phyloP scores from a whole-genome alignment of 1,140 invertebrate genomes.

The Drosophila simulans region DNA sequence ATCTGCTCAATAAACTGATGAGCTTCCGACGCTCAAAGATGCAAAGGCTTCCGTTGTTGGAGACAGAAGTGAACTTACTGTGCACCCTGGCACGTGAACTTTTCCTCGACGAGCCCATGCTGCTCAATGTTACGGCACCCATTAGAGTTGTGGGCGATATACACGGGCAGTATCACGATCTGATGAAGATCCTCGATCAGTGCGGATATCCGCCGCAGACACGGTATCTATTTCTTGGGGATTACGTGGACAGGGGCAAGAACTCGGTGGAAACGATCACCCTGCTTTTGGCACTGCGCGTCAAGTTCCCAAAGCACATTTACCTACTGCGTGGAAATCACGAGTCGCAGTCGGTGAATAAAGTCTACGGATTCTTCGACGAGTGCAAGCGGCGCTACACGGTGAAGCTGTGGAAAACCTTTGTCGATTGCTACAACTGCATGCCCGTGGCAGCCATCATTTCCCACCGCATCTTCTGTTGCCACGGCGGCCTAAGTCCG shows the following conservation, averaged over 20 bases:
- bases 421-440: constrained; percentile 1
- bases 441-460: background rate
- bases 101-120: background rate
- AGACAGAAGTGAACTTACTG: background rate
- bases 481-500: background rate
- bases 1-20: background rate
- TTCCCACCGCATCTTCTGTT: background rate
- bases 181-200: background rate
- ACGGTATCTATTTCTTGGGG: background rate
- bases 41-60: background rate
- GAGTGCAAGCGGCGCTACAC: background rate
- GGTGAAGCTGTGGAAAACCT: constrained; percentile 1
- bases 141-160: background rate
- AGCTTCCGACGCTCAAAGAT: background rate
- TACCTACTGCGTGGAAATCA: background rate
- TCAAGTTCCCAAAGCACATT: background rate
- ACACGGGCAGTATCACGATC: background rate
- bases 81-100: background rate
- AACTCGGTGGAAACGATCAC: constrained; percentile 1
- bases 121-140: background rate
- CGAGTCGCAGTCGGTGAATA: background rate
- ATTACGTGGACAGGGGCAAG: background rate
- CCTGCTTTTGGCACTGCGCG: background rate
- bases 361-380: background rate
- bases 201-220: background rate